Evolutionary conservation across 2,797 vertebrate genomes (phyloP).

Genomic region (Acestrorhynchus altus): DNA sequence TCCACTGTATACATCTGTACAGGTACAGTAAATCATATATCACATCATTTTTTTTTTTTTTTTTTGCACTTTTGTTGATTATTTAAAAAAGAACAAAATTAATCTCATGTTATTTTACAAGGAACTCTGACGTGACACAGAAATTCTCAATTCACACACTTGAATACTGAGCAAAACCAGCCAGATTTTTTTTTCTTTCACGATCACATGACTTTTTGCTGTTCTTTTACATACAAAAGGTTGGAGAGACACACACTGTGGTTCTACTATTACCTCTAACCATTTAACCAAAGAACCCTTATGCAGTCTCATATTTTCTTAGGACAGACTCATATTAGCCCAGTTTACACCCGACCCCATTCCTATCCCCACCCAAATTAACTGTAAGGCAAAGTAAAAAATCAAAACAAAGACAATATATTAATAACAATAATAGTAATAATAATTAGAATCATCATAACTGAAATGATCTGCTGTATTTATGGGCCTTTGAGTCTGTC

Average conservation of each 20-base stretch:
- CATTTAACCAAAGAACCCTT: slow-evolving; percentile 59
- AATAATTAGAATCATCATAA: slow-evolving; percentile 55
- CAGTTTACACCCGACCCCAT: slow-evolving; percentile 22
- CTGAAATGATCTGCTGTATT: slow-evolving; percentile 63
- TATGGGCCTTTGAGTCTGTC: slow-evolving; percentile 74
- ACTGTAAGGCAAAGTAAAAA: slow-evolving; percentile 64
- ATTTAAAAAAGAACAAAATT: slow-evolving; percentile 74
- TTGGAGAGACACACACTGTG: slow-evolving; percentile 73
- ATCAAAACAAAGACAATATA: slow-evolving; percentile 24
- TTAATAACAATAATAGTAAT: slow-evolving; percentile 59
- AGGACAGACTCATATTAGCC: slow-evolving; percentile 59
- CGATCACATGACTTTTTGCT: slow-evolving; percentile 76
- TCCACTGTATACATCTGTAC: slow-evolving; percentile 85
- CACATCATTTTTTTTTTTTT: slow-evolving; percentile 34
- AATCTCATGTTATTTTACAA: slow-evolving; percentile 78
- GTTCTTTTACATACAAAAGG: slow-evolving; percentile 78
- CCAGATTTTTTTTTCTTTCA: slow-evolving; percentile 73
- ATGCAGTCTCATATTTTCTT: slow-evolving; percentile 58
- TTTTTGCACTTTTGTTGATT: slow-evolving; percentile 69
- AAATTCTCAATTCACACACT: slow-evolving; percentile 83
- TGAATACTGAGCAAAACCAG: slow-evolving; percentile 84
- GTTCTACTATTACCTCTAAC: slow-evolving; percentile 76
- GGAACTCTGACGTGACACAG: slow-evolving; percentile 81
- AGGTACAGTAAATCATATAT: slow-evolving; percentile 84
- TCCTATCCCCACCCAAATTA: neutral